These are phyloP conservation scores for Bufo gargarizans DNA, from an alignment of 2,113 vertebrate genomes.

Conservation along the genomic window DNA sequence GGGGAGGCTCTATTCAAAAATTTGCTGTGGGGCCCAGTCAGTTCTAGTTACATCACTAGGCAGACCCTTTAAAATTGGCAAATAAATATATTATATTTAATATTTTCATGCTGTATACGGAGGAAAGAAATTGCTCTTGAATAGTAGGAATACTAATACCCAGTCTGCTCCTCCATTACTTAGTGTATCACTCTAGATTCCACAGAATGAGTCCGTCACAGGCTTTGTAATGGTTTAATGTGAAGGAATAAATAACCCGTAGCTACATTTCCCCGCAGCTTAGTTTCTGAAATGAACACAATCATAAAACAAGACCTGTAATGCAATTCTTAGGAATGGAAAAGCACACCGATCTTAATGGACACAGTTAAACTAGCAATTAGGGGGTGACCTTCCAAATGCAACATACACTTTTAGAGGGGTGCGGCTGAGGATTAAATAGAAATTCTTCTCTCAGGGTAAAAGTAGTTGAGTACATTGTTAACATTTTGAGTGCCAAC, in stretches of 20 bases:
- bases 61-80: too few relatives aligned
- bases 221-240: slow-evolving; percentile 30
- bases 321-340: slow-evolving; percentile 52
- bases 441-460: slow-evolving; percentile 30
- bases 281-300: slow-evolving; percentile 45
- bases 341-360: slow-evolving; percentile 47
- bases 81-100: too few relatives aligned
- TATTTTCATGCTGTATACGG: background rate
- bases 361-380: slow-evolving; percentile 52
- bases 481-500: slow-evolving; percentile 32
- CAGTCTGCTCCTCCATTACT: background rate
- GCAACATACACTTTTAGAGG: background rate
- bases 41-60: too few relatives aligned
- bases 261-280: slow-evolving; percentile 36
- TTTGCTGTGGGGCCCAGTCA: too few relatives aligned
- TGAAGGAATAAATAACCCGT: slow-evolving; percentile 41
- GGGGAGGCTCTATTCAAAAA: too few relatives aligned
- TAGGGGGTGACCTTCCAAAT: slow-evolving; percentile 47
- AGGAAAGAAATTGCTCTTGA: background rate
- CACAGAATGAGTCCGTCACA: background rate
- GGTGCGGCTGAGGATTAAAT: slow-evolving; percentile 36
- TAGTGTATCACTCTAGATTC: slow-evolving; percentile 32
- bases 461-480: slow-evolving; percentile 14
- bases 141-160: background rate
- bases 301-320: slow-evolving; percentile 48